Evolutionary conservation across 2,113 vertebrate species (phyloP).

Genomic region (Felis chaus): DNA sequence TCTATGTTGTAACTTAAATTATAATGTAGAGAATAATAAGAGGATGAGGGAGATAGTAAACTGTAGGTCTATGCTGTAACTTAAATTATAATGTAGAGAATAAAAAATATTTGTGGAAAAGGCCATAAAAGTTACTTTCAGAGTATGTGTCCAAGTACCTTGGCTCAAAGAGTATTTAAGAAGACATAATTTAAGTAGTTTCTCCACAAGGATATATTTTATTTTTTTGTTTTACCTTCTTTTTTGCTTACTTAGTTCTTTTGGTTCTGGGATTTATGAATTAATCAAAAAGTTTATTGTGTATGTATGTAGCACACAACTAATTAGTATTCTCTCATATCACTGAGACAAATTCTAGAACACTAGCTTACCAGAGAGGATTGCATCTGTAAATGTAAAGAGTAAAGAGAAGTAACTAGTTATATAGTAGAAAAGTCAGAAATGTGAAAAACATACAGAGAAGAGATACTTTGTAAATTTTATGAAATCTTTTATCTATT

Average conservation of each 20-base stretch:
- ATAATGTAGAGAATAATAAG: neutral
- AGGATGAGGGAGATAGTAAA: neutral
- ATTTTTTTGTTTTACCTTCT: neutral
- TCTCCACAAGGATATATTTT: neutral
- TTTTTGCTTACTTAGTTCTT: constrained; percentile 27
- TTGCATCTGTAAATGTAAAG: neutral
- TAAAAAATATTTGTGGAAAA: constrained; percentile 29
- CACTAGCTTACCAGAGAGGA: neutral
- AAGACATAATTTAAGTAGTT: neutral
- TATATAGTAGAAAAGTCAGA: neutral
- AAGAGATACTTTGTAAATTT: neutral
- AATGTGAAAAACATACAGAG: neutral
- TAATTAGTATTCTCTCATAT: neutral
- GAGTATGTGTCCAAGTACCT: neutral
- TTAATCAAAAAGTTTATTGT: constrained; percentile 31
- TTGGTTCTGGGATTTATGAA: constrained; percentile 19
- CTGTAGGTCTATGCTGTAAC: neutral
- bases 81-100: neutral
- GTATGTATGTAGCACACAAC: neutral
- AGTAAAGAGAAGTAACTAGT: neutral
- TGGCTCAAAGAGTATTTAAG: neutral
- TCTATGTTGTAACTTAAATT: neutral
- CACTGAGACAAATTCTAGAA: constrained; percentile 21
- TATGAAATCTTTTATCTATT: neutral
- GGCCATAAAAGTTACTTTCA: neutral